Conservation (phyloP, 1,140 invertebrate genomes). For the Propsilocerus akamusi region DNA sequence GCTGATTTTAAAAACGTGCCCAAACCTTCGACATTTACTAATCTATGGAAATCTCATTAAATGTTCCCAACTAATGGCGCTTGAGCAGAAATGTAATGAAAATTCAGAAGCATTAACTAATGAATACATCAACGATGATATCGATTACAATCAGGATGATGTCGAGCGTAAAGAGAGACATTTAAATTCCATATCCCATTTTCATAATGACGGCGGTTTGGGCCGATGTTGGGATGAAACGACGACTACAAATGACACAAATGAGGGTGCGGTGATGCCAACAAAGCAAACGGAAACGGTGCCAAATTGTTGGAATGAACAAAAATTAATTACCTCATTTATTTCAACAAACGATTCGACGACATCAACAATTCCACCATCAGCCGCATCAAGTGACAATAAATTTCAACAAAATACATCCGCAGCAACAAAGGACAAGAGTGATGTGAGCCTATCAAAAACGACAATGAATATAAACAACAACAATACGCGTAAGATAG, state of each 20-base stretch:
- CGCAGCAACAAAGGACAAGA: background rate
- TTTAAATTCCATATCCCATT: background rate
- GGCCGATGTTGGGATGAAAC: too few species aligned
- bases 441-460: background rate
- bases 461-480: background rate
- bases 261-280: background rate
- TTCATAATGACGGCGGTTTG: background rate
- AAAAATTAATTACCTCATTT: background rate
- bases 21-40: constrained; percentile 18
- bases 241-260: too few species aligned
- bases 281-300: background rate
- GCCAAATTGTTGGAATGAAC: background rate
- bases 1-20: constrained; percentile 18
- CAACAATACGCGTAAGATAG: background rate
- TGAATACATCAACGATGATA: background rate
- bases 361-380: background rate
- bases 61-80: constrained; percentile 19
- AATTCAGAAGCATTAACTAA: background rate
- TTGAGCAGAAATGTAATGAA: constrained; percentile 9
- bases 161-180: background rate
- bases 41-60: constrained; percentile 22
- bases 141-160: background rate
- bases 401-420: background rate
- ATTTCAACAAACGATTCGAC: background rate
- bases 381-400: background rate